phyloP scores from a whole-genome alignment of 2,797 vertebrate species.

The Semaprochilodus insignis region DNA sequence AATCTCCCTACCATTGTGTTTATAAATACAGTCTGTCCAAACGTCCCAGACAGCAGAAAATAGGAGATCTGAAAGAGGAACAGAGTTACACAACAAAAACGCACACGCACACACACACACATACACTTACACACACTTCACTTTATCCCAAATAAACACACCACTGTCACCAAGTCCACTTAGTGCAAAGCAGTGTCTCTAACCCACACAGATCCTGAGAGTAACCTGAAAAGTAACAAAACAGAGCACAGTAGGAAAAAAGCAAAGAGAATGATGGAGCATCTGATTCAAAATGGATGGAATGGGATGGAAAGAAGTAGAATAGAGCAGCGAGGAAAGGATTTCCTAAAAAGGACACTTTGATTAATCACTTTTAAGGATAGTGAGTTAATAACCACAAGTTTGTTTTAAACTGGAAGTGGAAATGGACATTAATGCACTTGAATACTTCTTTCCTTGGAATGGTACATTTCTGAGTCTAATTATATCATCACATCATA shows the following conservation, averaged over 20 bases:
- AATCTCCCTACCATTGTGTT: slow-evolving; percentile 40
- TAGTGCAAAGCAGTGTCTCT: not conserved
- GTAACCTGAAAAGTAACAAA: not conserved
- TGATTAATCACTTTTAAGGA: not conserved
- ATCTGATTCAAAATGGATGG: not conserved
- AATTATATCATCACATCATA: too few relatives aligned
- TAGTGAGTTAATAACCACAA: not conserved
- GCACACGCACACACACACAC: slow-evolving; percentile 30
- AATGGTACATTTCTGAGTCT: too few relatives aligned
- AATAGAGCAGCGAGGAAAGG: not conserved
- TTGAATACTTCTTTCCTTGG: too few relatives aligned
- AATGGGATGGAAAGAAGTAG: not conserved
- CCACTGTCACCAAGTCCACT: slow-evolving; percentile 21
- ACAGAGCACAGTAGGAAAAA: not conserved
- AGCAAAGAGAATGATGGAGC: not conserved
- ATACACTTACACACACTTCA: slow-evolving; percentile 36
- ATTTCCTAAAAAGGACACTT: not conserved
- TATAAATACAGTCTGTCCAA: slow-evolving; percentile 58
- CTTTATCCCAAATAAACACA: slow-evolving; percentile 41
- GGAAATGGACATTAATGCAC: too few relatives aligned
- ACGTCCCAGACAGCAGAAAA: slow-evolving; percentile 54
- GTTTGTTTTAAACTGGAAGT: not conserved
- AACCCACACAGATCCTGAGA: not conserved
- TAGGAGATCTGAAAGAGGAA: slow-evolving; percentile 58
- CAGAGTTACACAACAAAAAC: slow-evolving; percentile 46